Evolutionary conservation across 1,140 invertebrate genomes (phyloP).

Genomic region (Hydropsyche tenuis): DNA sequence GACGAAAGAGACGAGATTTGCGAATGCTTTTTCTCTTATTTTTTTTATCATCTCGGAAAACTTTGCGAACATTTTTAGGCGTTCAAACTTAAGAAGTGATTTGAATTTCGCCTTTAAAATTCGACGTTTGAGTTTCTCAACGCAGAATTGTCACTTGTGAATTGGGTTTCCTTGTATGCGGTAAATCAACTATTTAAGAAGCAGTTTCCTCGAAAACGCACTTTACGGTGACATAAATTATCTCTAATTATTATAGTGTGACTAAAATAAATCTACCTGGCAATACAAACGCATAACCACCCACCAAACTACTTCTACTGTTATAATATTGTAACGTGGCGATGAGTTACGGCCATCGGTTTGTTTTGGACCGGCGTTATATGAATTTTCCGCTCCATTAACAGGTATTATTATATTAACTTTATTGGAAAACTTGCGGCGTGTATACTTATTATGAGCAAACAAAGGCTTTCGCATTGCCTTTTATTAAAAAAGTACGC

Average conservation of each 20-base stretch:
- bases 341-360: slow-evolving; percentile 22
- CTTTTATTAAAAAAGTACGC: too few species aligned
- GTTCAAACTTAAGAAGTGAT: too few species aligned
- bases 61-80: too few species aligned
- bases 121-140: background rate
- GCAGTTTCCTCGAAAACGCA: slow-evolving; percentile 6
- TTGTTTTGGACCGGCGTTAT: background rate
- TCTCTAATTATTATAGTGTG: slow-evolving; percentile 23
- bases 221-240: slow-evolving; percentile 9
- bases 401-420: slow-evolving; percentile 19
- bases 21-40: background rate
- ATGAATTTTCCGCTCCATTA: slow-evolving; percentile 24
- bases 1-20: slow-evolving; percentile 25
- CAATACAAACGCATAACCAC: background rate
- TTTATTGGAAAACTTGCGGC: slow-evolving; percentile 10
- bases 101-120: too few species aligned
- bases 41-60: too few species aligned
- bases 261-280: slow-evolving; percentile 18
- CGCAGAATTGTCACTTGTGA: background rate
- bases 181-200: slow-evolving; percentile 7
- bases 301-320: background rate
- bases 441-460: too few species aligned
- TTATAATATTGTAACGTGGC: slow-evolving; percentile 5
- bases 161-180: background rate
- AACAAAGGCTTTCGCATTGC: too few species aligned